Percentiles rank a stretch among this genome's conserved stretches.
Evolutionary conservation across 2,113 vertebrate genomes (phyloP).

Genomic region (Platycercus adscitus): DNA sequence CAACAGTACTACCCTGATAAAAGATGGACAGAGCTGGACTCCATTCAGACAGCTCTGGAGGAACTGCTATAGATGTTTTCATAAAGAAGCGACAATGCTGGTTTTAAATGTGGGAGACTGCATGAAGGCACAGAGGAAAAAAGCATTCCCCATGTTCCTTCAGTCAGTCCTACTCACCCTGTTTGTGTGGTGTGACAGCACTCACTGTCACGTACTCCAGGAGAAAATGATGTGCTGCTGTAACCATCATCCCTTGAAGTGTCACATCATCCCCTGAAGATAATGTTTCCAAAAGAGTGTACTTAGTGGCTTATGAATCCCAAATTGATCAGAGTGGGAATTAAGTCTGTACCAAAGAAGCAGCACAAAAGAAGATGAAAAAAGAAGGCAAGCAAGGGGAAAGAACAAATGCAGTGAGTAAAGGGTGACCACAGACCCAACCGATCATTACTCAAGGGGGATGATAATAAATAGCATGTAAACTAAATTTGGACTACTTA

Average conservation of each 20-base stretch:
- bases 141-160: accelerated
- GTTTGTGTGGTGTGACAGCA: neutral
- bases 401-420: neutral
- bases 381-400: neutral
- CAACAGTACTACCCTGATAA: neutral
- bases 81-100: neutral
- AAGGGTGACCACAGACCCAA: neutral
- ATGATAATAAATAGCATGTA: neutral
- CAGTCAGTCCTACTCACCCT: neutral
- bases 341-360: neutral
- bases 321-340: conserved; percentile 1
- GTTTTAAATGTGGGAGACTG: neutral
- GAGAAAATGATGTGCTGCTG: conserved; percentile 16
- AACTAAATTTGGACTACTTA: conserved; percentile 3
- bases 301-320: conserved; percentile 15
- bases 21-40: neutral
- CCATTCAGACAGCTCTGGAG: neutral
- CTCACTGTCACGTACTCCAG: neutral
- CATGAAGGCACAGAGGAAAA: neutral
- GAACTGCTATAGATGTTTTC: neutral
- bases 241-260: conserved; percentile 28
- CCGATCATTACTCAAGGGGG: neutral
- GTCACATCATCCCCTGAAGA: conserved; percentile 25
- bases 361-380: neutral
- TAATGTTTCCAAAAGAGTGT: conserved; percentile 6